Conservation (phyloP, 2,888 invertebrate species). For the Calameuta filiformis region DNA sequence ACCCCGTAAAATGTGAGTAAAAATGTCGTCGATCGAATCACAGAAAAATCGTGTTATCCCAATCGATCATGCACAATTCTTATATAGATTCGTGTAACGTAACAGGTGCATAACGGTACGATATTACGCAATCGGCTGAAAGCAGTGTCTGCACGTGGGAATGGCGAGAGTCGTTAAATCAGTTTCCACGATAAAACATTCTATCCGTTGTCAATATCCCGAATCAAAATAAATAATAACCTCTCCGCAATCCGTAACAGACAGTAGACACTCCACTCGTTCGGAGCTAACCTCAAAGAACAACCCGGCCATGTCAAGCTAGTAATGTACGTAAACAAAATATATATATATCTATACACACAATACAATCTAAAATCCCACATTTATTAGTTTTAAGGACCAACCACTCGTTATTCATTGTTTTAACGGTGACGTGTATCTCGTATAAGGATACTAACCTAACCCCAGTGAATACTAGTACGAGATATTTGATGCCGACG, state of each 20-base stretch:
- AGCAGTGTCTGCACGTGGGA: neutral
- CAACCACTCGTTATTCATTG: neutral
- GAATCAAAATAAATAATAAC: neutral
- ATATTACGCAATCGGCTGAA: neutral
- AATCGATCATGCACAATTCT: neutral
- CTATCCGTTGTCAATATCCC: neutral
- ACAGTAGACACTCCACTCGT: neutral
- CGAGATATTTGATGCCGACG: neutral
- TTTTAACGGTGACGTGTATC: neutral
- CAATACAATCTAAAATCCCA: neutral
- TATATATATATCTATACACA: conserved; percentile 11
- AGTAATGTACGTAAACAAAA: conserved; percentile 6
- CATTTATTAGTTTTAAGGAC: neutral
- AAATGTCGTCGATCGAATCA: neutral
- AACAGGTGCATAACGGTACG: neutral
- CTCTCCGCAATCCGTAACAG: neutral
- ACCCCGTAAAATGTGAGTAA: neutral
- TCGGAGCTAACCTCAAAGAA: neutral
- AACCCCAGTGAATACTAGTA: neutral
- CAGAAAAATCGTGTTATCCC: neutral
- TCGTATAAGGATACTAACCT: neutral
- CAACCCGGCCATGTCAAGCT: neutral
- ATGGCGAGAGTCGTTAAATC: neutral
- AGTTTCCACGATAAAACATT: neutral
- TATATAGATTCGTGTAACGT: neutral